These are phyloP conservation scores for Chironomus riparius DNA, from an alignment of 2,888 invertebrate species.

Conservation along the genomic window DNA sequence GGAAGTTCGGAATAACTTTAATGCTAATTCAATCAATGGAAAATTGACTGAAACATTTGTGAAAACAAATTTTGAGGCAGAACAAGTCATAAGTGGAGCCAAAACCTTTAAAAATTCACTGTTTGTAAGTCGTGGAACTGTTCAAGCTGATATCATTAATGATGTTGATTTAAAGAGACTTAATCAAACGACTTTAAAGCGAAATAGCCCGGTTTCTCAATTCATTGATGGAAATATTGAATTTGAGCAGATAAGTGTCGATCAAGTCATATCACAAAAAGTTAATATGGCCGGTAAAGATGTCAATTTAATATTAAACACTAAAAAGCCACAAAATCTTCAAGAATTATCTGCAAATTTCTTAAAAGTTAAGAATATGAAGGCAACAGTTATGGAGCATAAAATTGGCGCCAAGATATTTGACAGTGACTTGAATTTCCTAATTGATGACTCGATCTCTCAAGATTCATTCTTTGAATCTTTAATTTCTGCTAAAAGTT, in stretches of 20 bases:
- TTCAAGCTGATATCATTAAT: slow-evolving; percentile 42
- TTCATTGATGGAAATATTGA: slow-evolving; percentile 36
- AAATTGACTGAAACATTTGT: slow-evolving; percentile 42
- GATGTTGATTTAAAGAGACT: slow-evolving; percentile 42
- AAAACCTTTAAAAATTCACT: slow-evolving; percentile 44
- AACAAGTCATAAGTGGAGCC: slow-evolving; percentile 43
- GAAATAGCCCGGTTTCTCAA: slow-evolving; percentile 41
- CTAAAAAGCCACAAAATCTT: too few species aligned
- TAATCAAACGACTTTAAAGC: slow-evolving; percentile 39
- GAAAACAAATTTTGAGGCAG: slow-evolving; percentile 38
- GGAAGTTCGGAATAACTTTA: slow-evolving; percentile 36
- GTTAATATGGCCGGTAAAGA: neutral
- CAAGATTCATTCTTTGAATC: slow-evolving; percentile 18
- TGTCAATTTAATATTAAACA: too few species aligned
- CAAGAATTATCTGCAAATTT: neutral
- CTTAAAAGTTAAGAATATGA: neutral
- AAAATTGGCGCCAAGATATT: slow-evolving; percentile 32
- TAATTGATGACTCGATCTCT: slow-evolving; percentile 36
- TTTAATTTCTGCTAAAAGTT: slow-evolving; percentile 33
- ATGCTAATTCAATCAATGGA: slow-evolving; percentile 42
- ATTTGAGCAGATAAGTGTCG: neutral
- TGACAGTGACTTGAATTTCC: slow-evolving; percentile 33
- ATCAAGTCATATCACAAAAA: neutral
- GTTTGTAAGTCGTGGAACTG: slow-evolving; percentile 39
- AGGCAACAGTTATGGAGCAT: neutral